These are phyloP conservation scores for Pollenia labialis DNA, from an alignment of 2,888 invertebrate genomes.

Conservation along the genomic window DNA sequence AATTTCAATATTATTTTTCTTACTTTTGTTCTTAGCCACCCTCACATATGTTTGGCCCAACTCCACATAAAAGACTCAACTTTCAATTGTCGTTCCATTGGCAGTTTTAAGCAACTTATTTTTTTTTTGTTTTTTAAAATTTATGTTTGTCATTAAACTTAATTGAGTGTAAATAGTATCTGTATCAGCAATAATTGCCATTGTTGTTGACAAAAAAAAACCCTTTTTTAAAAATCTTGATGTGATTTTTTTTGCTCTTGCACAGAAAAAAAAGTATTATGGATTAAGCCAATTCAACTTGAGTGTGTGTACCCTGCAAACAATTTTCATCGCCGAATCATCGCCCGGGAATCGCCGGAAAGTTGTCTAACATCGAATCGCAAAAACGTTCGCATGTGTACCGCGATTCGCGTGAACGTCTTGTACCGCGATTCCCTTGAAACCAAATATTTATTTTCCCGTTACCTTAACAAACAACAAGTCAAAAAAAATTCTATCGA, in stretches of 20 bases:
- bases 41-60: neutral
- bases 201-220: slow-evolving; percentile 66
- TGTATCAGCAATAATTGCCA: slow-evolving; percentile 71
- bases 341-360: too few relatives aligned
- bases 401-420: too few relatives aligned
- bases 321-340: too few relatives aligned
- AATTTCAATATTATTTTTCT: slow-evolving; percentile 7
- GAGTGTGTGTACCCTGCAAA: too few relatives aligned
- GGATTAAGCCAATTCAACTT: slow-evolving; percentile 58
- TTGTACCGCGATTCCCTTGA: too few relatives aligned
- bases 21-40: slow-evolving; percentile 20
- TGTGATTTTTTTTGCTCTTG: neutral
- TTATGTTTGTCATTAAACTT: slow-evolving; percentile 72
- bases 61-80: slow-evolving; percentile 3
- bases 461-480: too few relatives aligned
- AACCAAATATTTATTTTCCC: too few relatives aligned
- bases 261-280: slow-evolving; percentile 24
- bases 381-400: too few relatives aligned
- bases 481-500: too few relatives aligned
- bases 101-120: slow-evolving; percentile 50
- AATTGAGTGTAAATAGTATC: slow-evolving; percentile 72
- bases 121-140: slow-evolving; percentile 65
- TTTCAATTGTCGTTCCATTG: slow-evolving; percentile 58
- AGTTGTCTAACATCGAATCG: too few relatives aligned
- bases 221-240: slow-evolving; percentile 46